These are phyloP conservation scores for Linepithema humile DNA, from an alignment of 1,140 invertebrate genomes.

Conservation along the genomic window DNA sequence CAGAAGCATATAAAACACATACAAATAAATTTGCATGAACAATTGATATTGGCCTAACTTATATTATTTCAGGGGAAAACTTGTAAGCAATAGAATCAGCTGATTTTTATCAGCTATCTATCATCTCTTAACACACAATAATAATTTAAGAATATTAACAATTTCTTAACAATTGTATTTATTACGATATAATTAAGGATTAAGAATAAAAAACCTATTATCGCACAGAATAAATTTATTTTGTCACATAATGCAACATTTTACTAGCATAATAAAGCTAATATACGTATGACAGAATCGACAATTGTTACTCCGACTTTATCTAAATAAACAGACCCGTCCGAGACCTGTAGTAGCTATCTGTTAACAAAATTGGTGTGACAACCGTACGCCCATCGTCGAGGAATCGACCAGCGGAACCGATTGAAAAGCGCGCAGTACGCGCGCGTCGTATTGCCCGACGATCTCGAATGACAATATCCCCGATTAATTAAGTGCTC, in stretches of 20 bases:
- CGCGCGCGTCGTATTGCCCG: neutral
- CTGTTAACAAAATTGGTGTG: conserved; percentile 12
- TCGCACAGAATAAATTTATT: neutral
- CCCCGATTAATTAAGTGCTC: neutral
- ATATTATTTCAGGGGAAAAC: too few relatives aligned
- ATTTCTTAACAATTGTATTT: neutral
- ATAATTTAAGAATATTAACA: neutral
- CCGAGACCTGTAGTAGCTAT: neutral
- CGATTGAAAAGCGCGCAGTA: neutral
- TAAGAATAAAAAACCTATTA: neutral
- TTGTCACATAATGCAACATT: neutral
- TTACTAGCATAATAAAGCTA: neutral
- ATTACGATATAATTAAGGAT: neutral
- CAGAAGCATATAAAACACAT: too few relatives aligned
- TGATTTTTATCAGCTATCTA: too few relatives aligned
- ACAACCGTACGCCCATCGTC: neutral
- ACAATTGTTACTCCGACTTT: neutral
- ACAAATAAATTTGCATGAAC: too few relatives aligned
- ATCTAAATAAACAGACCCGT: neutral
- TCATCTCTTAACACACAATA: too few relatives aligned
- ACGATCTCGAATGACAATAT: conserved; percentile 40
- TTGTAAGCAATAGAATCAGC: neutral
- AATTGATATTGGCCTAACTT: too few relatives aligned
- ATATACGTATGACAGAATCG: neutral
- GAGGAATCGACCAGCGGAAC: neutral